phyloP scores from a whole-genome alignment of 53 echinoderm and acorn worm species.

The Patiria pectinifera region DNA sequence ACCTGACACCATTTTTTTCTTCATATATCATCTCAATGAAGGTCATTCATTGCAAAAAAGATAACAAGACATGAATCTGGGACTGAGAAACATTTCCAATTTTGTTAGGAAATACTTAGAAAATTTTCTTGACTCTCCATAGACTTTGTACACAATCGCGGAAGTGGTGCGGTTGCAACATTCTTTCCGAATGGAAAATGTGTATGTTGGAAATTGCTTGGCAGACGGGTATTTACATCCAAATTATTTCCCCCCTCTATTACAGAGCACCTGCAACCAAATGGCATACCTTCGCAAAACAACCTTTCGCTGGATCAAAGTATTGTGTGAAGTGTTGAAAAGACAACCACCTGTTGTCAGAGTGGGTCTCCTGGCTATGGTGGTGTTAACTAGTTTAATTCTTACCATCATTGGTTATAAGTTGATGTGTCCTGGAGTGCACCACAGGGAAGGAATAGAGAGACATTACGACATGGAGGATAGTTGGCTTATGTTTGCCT shows the following conservation, averaged over 20 bases:
- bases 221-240: not conserved
- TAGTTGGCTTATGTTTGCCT: slow-evolving; percentile 54
- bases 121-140: too few relatives aligned
- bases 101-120: too few relatives aligned
- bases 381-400: slow-evolving; percentile 37
- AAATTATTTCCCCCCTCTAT: not conserved
- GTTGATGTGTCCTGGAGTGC: slow-evolving; percentile 34
- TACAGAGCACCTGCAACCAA: slow-evolving; percentile 4
- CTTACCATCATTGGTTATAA: slow-evolving; percentile 32
- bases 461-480: slow-evolving; percentile 50
- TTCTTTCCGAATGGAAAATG: not conserved
- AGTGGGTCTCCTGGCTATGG: slow-evolving; percentile 3
- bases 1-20: too few relatives aligned
- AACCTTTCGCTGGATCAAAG: slow-evolving; percentile 38
- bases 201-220: not conserved
- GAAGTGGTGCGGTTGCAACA: too few relatives aligned
- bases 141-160: too few relatives aligned
- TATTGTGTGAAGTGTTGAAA: not conserved
- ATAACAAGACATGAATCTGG: too few relatives aligned
- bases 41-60: too few relatives aligned
- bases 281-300: slow-evolving; percentile 26
- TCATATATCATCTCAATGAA: too few relatives aligned
- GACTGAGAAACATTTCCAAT: too few relatives aligned
- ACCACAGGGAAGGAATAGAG: slow-evolving; percentile 42
- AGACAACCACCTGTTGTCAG: slow-evolving; percentile 15